Evolutionary conservation across 1,140 invertebrate genomes (phyloP).

Genomic region (Stenopsyche tienmushanensis): DNA sequence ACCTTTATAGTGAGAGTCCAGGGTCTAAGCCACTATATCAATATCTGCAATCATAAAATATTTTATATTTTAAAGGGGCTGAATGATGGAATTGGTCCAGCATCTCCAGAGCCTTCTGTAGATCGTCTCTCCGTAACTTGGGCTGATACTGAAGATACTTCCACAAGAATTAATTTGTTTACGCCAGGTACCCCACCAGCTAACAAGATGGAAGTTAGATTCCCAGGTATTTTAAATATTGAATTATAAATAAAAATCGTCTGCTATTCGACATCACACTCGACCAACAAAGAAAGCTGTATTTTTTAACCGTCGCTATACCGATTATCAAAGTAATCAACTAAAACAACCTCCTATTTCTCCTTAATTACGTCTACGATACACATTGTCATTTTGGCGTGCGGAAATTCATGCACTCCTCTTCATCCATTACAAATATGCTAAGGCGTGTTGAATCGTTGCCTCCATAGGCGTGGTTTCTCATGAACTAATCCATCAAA

Average conservation of each 20-base stretch:
- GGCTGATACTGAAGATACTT: slow-evolving; percentile 54
- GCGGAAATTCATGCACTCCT: neutral
- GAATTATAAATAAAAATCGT: neutral
- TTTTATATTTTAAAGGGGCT: slow-evolving; percentile 42
- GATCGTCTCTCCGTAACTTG: slow-evolving; percentile 71
- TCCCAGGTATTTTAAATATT: slow-evolving; percentile 32
- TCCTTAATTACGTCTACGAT: no score
- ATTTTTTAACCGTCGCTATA: no score
- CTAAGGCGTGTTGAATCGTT: neutral
- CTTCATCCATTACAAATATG: slow-evolving; percentile 5
- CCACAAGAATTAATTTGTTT: slow-evolving; percentile 37
- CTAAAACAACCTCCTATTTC: no score
- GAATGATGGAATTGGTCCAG: slow-evolving; percentile 49
- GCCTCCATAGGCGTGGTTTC: slow-evolving; percentile 1
- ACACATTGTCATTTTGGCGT: neutral
- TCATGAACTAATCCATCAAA: slow-evolving; percentile 21
- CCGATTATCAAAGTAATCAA: no score
- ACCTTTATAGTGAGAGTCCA: no score
- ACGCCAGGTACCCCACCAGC: slow-evolving; percentile 35
- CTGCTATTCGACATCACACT: no score
- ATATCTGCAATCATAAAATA: no score
- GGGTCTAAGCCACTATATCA: no score
- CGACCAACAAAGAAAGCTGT: no score
- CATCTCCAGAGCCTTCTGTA: slow-evolving; percentile 64
- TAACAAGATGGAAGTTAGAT: slow-evolving; percentile 38